These are phyloP conservation scores for Henricia sp. DNA, from an alignment of 53 echinoderm and acorn worm species.

Conservation along the genomic window DNA sequence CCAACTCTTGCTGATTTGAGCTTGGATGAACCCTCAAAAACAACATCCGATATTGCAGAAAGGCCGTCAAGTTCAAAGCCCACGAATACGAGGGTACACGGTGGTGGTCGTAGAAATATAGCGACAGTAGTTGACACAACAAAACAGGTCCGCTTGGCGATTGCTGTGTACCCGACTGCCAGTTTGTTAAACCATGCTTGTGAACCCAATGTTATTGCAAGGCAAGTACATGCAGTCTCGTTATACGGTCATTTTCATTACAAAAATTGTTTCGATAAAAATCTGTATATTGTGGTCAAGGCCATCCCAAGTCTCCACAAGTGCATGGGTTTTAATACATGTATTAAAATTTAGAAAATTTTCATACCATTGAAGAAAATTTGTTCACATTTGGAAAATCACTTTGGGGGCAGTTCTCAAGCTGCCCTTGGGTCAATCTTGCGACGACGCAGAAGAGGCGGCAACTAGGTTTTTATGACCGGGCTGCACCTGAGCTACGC, in stretches of 20 bases:
- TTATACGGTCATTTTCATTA: neutral
- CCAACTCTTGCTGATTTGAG: too few relatives aligned
- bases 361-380: too few relatives aligned
- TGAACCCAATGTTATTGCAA: slow-evolving; percentile 89
- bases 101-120: neutral
- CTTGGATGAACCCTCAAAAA: neutral
- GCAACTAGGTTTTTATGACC: too few relatives aligned
- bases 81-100: slow-evolving; percentile 19
- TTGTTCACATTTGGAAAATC: too few relatives aligned
- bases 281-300: too few relatives aligned
- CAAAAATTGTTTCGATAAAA: neutral
- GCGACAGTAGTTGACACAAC: slow-evolving; percentile 58
- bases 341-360: too few relatives aligned
- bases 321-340: too few relatives aligned
- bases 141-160: slow-evolving; percentile 80
- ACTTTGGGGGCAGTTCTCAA: too few relatives aligned
- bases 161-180: slow-evolving; percentile 86
- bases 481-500: too few relatives aligned
- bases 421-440: too few relatives aligned
- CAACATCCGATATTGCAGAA: slow-evolving; percentile 63
- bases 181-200: slow-evolving; percentile 94
- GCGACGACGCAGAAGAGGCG: too few relatives aligned
- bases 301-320: too few relatives aligned
- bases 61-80: neutral
- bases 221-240: slow-evolving; percentile 57